These are phyloP conservation scores for Rhinoraja longicauda DNA, from an alignment of 2,797 vertebrate genomes.

Conservation along the genomic window DNA sequence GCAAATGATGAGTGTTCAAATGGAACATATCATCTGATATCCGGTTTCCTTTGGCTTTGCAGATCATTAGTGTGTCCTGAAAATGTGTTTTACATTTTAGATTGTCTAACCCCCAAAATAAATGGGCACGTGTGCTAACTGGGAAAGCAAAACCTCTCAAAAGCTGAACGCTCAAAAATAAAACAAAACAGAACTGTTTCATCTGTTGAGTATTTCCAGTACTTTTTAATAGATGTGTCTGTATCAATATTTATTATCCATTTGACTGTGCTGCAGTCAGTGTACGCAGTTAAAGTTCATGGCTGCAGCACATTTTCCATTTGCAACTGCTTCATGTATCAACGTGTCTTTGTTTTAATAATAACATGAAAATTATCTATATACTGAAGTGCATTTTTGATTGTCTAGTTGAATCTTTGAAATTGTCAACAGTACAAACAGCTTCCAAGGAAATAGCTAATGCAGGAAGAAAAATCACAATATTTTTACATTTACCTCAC, in stretches of 20 bases:
- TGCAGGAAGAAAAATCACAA: conserved; percentile 38
- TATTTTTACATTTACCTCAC: conserved; percentile 85
- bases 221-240: too few relatives aligned
- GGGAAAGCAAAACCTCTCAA: too few relatives aligned
- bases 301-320: background rate
- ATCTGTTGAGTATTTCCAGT: too few relatives aligned
- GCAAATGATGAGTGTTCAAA: background rate
- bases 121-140: background rate
- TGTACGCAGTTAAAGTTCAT: background rate
- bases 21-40: background rate
- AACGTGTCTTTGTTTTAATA: background rate
- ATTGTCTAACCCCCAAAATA: background rate
- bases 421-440: conserved; percentile 59
- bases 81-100: background rate
- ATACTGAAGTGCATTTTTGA: conserved; percentile 43
- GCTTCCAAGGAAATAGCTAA: conserved; percentile 43
- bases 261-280: background rate
- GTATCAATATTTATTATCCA: background rate
- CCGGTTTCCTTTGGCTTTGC: background rate
- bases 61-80: background rate
- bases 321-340: background rate
- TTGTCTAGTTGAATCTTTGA: conserved; percentile 53
- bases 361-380: background rate
- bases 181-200: too few relatives aligned
- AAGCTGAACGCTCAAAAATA: too few relatives aligned